Base-by-base conservation (phyloP, 1,140 invertebrate species). In the Onthophagus taurus region DNA sequence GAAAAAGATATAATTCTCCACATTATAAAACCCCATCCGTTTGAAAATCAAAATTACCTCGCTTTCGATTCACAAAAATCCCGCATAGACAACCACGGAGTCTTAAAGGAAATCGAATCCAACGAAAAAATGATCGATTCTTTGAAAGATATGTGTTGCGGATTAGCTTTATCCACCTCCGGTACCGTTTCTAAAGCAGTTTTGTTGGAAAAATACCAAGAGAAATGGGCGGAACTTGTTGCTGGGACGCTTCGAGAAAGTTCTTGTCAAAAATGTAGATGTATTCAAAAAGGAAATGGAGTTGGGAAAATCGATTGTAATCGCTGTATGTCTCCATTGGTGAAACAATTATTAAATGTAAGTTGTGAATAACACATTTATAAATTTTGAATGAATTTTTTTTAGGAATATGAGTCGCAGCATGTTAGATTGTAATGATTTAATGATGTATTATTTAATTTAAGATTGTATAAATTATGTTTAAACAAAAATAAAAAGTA, bases 261-360 rank as follows among this genome's bases (percentile, higher is more conserved):
- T 18, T 31, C 58, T 2, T 81, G 80, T 48, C 77, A 81, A 52
- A 63, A 68, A 6, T 84, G 80, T 55, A 73, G 76, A 43, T 84
- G 80, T 51, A 67, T 69, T 5, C 58, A 69, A 1, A 64, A 71
- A 47, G 66, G 70, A 31, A 60, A 73, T 33, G 74, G 72, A 1
- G 52, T 69, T 13, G 68, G 69, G 4, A 63, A 61, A 52, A 67
- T 74, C 58, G 69, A 74, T 39, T 77, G 74, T 43, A 65, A 68
- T 42, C 66, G 72, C 2, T 77, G 75, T 50, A 50, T 65, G 19
- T 29, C 49, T 34, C 49, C 49, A 24, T 38, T 43, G 9, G 45
- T 51, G 21, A 47, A 48, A 31, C 42, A 48, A 39, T 48, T 51
- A 37, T 24, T 51, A 17, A 47, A 51, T 37, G 49, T 51, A 31